phyloP scores from a whole-genome alignment of 2,797 vertebrate genomes.

The Fratercula arctica region DNA sequence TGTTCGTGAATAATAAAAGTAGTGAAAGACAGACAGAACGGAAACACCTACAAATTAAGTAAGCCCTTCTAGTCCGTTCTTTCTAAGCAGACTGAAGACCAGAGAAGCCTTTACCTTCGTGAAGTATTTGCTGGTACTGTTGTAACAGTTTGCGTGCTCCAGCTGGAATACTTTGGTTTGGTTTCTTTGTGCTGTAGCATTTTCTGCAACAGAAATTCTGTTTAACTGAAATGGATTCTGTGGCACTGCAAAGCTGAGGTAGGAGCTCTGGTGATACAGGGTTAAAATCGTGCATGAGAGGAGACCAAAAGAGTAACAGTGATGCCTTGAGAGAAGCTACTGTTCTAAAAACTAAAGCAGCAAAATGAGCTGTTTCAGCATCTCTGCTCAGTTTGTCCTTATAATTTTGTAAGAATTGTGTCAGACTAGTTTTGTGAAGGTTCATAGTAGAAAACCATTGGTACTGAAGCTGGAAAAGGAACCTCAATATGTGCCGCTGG shows the following conservation, averaged over 20 bases:
- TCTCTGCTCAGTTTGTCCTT: not conserved
- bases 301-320: not conserved
- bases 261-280: not conserved
- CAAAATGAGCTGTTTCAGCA: not conserved
- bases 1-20: too few species aligned
- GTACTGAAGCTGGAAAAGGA: not conserved
- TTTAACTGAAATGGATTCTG: not conserved
- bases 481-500: not conserved
- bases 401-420: not conserved
- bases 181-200: not conserved
- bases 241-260: not conserved
- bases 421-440: not conserved
- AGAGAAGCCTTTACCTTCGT: not conserved
- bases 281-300: not conserved
- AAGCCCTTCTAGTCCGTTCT: not conserved
- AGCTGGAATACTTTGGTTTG: not conserved
- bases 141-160: not conserved
- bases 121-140: not conserved
- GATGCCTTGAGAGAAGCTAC: not conserved
- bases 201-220: not conserved
- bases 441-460: not conserved
- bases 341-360: slow-evolving; percentile 19
- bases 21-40: too few species aligned
- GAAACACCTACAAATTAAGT: too few species aligned
- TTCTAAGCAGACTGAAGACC: not conserved